Conservation (phyloP, 2,888 invertebrate genomes). For the Rhagophthalmus giganteus region DNA sequence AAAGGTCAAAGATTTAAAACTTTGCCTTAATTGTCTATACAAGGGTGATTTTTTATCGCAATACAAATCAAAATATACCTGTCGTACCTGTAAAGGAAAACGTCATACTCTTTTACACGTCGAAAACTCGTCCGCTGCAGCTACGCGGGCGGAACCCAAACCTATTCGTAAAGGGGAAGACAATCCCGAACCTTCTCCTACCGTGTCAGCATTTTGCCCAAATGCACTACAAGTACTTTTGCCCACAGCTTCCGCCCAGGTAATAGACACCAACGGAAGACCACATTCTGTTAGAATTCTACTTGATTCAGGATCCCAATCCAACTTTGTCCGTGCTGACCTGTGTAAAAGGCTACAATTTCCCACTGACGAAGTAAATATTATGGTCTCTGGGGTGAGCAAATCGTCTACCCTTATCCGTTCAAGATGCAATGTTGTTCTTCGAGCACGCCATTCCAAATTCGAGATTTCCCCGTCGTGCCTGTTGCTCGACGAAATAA, state of each 20-base stretch:
- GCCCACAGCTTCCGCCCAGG: slow-evolving; percentile 2
- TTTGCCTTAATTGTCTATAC: too few relatives aligned
- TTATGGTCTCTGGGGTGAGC: slow-evolving; percentile 1
- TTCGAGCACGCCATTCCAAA: slow-evolving; percentile 11
- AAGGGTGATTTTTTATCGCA: neutral
- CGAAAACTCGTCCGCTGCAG: neutral
- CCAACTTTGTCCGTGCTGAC: slow-evolving; percentile 1
- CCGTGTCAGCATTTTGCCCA: neutral
- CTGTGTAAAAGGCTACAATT: slow-evolving; percentile 3
- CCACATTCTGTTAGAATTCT: slow-evolving; percentile 4
- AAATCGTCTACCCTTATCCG: neutral
- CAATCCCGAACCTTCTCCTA: neutral
- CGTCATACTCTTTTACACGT: slow-evolving; percentile 5
- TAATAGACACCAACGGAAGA: neutral
- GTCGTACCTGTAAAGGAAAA: slow-evolving; percentile 2
- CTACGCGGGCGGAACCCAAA: neutral
- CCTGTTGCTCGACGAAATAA: slow-evolving; percentile 31
- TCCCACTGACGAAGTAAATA: neutral
- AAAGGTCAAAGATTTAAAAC: too few relatives aligned
- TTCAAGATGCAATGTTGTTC: slow-evolving; percentile 8
- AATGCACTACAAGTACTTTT: slow-evolving; percentile 1
- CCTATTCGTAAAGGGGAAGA: neutral
- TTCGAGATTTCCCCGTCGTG: slow-evolving; percentile 22
- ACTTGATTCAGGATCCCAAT: slow-evolving; percentile 15
- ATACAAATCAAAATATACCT: neutral